Conservation (phyloP, 2,113 vertebrate genomes). For the Poeciliopsis occidentalis region DNA sequence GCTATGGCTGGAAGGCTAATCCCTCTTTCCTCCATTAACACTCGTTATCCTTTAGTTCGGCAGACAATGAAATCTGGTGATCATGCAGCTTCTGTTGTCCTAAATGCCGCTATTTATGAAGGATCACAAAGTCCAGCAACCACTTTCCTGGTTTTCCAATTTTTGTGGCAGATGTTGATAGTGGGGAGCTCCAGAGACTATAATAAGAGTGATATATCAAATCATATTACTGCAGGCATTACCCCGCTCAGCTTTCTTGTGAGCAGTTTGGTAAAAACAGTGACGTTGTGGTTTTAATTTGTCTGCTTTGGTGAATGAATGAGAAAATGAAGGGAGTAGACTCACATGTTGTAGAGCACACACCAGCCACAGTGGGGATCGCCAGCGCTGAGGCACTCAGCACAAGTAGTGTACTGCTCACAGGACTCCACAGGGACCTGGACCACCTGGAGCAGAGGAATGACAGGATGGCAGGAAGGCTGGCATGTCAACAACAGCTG, state of each 20-base stretch:
- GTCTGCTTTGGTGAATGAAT: slow-evolving; percentile 1
- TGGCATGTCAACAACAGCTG: neutral
- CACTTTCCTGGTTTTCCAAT: slow-evolving; percentile 33
- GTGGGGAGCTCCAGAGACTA: slow-evolving; percentile 38
- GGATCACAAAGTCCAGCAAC: slow-evolving; percentile 44
- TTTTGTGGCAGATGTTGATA: slow-evolving; percentile 48
- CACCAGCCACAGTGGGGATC: slow-evolving; percentile 98
- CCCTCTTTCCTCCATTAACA: slow-evolving; percentile 54
- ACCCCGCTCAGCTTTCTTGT: slow-evolving; percentile 20
- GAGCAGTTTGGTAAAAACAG: slow-evolving; percentile 35
- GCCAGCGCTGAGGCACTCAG: slow-evolving; percentile 88
- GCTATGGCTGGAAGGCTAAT: slow-evolving; percentile 57
- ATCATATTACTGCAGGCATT: slow-evolving; percentile 24
- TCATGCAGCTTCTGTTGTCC: slow-evolving; percentile 40
- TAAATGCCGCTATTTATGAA: slow-evolving; percentile 47
- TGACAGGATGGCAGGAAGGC: neutral
- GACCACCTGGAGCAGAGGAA: slow-evolving; percentile 80
- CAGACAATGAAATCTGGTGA: slow-evolving; percentile 39
- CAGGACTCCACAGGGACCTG: slow-evolving; percentile 92
- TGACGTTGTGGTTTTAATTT: slow-evolving; percentile 38
- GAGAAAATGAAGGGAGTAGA: slow-evolving; percentile 49
- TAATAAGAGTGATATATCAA: slow-evolving; percentile 29
- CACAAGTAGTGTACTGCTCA: slow-evolving; percentile 89
- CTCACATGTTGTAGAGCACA: slow-evolving; percentile 92
- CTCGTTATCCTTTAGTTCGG: slow-evolving; percentile 17